Base-by-base conservation (phyloP, 1,140 invertebrate species). In the Aphelenchoides besseyi region DNA sequence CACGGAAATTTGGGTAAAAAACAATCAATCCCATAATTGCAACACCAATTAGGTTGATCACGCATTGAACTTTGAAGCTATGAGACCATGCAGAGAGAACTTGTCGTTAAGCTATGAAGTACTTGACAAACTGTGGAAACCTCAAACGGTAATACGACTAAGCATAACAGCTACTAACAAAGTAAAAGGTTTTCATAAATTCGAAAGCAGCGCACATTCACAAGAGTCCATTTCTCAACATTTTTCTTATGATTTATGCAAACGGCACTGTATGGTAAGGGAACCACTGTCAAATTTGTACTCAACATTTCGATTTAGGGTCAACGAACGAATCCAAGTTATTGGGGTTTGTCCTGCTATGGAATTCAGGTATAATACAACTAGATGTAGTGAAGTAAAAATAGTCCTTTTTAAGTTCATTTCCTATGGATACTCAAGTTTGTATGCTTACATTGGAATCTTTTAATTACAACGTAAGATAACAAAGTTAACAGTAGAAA, bases 391-490 rank as follows among this genome's bases (percentile, higher is more conserved):
- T 18, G n/a, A 55, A 9, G 18, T 59, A 28, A 36, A 18, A n/a
- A 1, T 57, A 16, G 2, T 12, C 3, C 0, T 55, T 55, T 69
- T 64, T 48, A 12, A 76, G 64, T 68, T 72, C 73, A 5, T 79
- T 79, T 64, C 78, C 78, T 3, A 74, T 79, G 71, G 78, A 79
- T 35, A 48, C 64, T 28, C 78, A 80, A 26, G 52, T 48, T 16
- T 80, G 78, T 36, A 55, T 68, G 52, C 73, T 80, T 2, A 80
- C 78, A 2, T 54, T 80, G n/a, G 78, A 80, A 55, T 70, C 67
- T 8, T 80, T 80, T 64, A 80, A 78, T 36, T 80, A 80, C 68
- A 80, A 80, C 57, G 78, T n/a, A n/a, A n/a, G n/a, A n/a, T n/a
- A n/a, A n/a, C n/a, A n/a, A n/a, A n/a, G n/a, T n/a, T n/a, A n/a